A percentile compares a stretch with the other conserved stretches of the same genome.
Conservation (phyloP, 2,113 vertebrate genomes). For the Elanus axillaris region DNA sequence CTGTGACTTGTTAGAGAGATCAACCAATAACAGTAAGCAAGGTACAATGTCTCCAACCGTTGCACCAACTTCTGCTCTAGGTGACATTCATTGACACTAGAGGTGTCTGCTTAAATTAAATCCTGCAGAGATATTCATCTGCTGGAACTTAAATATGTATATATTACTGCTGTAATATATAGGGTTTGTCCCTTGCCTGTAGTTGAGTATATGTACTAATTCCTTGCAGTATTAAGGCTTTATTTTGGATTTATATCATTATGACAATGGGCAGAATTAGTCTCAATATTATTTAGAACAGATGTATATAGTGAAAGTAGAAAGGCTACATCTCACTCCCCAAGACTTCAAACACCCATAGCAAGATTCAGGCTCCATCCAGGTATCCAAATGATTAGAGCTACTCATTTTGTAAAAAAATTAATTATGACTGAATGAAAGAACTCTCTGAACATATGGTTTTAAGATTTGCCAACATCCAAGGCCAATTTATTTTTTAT, state of each 20-base stretch:
- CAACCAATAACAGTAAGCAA: background rate
- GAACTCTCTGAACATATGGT: slow-evolving; percentile 58
- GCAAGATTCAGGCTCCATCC: background rate
- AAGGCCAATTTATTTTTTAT: slow-evolving; percentile 36
- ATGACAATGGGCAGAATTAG: background rate
- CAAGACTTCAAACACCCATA: slow-evolving; percentile 12
- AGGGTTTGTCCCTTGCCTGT: background rate
- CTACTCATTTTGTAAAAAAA: slow-evolving; percentile 42
- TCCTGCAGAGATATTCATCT: background rate
- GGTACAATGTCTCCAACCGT: background rate
- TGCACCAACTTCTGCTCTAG: background rate
- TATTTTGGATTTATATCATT: slow-evolving; percentile 4
- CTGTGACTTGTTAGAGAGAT: background rate
- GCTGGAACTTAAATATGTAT: background rate
- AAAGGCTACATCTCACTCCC: background rate
- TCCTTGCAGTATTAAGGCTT: background rate
- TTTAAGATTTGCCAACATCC: slow-evolving; percentile 49
- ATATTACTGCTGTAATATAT: background rate
- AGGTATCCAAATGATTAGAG: slow-evolving; percentile 25
- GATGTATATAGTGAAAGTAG: background rate
- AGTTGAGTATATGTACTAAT: background rate
- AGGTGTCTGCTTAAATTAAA: slow-evolving; percentile 21
- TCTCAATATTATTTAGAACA: background rate
- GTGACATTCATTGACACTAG: background rate
- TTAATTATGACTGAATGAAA: slow-evolving; percentile 60